Base-by-base conservation (phyloP, 1,140 invertebrate species). In the Formica exsecta region DNA sequence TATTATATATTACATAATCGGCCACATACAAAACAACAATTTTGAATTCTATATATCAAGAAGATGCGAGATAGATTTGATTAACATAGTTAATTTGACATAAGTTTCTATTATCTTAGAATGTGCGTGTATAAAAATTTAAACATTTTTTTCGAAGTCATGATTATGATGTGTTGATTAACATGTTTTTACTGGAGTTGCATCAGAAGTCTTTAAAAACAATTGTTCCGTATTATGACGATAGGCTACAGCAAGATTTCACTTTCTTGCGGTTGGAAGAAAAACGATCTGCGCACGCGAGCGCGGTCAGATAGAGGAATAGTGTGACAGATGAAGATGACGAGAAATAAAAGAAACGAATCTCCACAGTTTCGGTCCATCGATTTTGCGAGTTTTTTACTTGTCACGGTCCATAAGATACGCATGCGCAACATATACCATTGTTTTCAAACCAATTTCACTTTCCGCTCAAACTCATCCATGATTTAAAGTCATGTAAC, bases 211-310 rank as follows among this genome's bases (percentile, higher is more conserved):
- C 6, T 41, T 29, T 51, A 44, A 38, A 57, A 25, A 68, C 13
- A 19, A 57, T 68, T 57, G 16, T 68, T 80, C 64, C 64, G 5
- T 25, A 2, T 70, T 41, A 57, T 16, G 22, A 6, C 32, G 22
- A 54, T 4, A 48, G 51, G n/a, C 22, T 54, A 79, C 16, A 54
- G 13, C 13, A 13, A 70, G 44, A 57, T 80, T 80, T 80, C 65
- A 80, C 65, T 80, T 80, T 70, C 77, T 80, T 70, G 36, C 36
- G 64, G 32, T 80, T 4, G 6, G 6, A 80, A 80, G 76, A 59
- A 80, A 70, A 80, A 59, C 48, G 13, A 16, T 29, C 13, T 9
- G 16, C 5, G 48, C 32, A 4, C 32, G 32, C 32, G 32, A 32
- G 32, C 32, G 32, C 5, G 36, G 4, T 70, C 9, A 41, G 48